Base-by-base conservation (phyloP, 2,888 invertebrate genomes). In the Hypselothyrea guttata region DNA sequence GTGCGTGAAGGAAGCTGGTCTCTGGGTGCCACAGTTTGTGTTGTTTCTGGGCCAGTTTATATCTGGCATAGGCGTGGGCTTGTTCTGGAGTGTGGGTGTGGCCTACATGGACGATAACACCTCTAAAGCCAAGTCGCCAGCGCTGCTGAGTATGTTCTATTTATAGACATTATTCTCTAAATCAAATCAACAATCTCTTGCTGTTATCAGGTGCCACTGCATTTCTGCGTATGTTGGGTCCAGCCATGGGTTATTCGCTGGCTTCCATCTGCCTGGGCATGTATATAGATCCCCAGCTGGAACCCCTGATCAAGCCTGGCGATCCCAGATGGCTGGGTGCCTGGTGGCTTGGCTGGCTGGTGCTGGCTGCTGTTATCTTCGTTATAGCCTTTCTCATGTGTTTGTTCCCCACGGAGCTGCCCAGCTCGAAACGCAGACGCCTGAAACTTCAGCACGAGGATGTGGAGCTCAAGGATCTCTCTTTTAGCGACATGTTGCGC, bases 301-400 rank as follows among this genome's bases (percentile, higher is more conserved):
- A 92, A 0, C 94, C 93, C 1, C 92, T 92, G 0, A 93, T 95
- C 40, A 91, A 91, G 7, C 92, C 91, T 37, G 90, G 90, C 12
- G 94, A 95, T 89, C 94, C 95, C 0, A 91, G 94, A 70, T 95
- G 95, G 95, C 87, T 95, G 33, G 95, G 95, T 1, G 95, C 95
- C 13, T 95, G 95, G 95, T 95, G 95, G 95, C 77, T 94, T 30
- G 95, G 94, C 0, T 94, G 94, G 93, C 89, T 94, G 3, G 90
- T 94, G 7, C 84, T 94, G 7, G 93, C 92, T 2, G 87, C 90
- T 0, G 76, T 93, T 0, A 90, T 93, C 13, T 90, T 93, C 22
- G 30, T 93, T 0, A 91, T 92, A 15, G 92, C 93, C 0, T 90
- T 88, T 7, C 84, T 94, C 0, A 87, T 94, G 44, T 92, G 92